Conservation (phyloP, 2,797 vertebrate species). For the Halcyon badia region DNA sequence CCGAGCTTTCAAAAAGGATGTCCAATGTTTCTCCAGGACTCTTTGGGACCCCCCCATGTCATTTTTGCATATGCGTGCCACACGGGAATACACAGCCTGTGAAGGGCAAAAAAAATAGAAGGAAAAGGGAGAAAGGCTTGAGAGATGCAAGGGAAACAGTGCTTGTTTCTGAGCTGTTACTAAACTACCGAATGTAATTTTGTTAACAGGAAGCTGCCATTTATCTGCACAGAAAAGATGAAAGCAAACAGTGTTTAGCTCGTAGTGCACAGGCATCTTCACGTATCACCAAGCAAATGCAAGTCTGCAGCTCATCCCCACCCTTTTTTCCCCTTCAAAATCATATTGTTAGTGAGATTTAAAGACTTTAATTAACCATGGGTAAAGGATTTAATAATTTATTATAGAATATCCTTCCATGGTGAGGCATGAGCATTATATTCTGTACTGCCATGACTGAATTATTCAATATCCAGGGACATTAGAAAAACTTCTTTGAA, state of each 20-base stretch:
- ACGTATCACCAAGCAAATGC: slow-evolving; percentile 42
- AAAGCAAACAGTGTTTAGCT: slow-evolving; percentile 37
- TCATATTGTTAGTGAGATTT: slow-evolving; percentile 60
- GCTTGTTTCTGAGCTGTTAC: slow-evolving; percentile 65
- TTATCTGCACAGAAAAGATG: slow-evolving; percentile 18
- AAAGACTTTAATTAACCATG: slow-evolving; percentile 81
- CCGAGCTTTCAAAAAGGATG: slow-evolving; percentile 95
- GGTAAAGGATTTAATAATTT: slow-evolving; percentile 88
- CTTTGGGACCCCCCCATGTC: slow-evolving; percentile 97
- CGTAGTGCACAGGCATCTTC: slow-evolving; percentile 5
- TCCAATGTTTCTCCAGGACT: slow-evolving; percentile 98
- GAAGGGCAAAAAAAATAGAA: neutral
- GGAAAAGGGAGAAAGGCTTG: neutral
- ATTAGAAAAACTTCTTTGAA: slow-evolving; percentile 78
- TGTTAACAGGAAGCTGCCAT: slow-evolving; percentile 38
- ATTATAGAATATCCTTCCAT: slow-evolving; percentile 82
- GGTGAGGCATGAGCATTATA: slow-evolving; percentile 84
- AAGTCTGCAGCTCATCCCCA: neutral
- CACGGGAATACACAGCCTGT: slow-evolving; percentile 96
- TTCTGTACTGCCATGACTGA: slow-evolving; percentile 83
- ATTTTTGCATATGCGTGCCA: slow-evolving; percentile 98
- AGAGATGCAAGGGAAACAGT: slow-evolving; percentile 47
- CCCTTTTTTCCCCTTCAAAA: slow-evolving; percentile 9
- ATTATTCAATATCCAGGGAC: slow-evolving; percentile 87
- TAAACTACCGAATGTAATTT: slow-evolving; percentile 71